Base-by-base conservation (phyloP, 1,140 invertebrate species). In the Atta cephalotes region DNA sequence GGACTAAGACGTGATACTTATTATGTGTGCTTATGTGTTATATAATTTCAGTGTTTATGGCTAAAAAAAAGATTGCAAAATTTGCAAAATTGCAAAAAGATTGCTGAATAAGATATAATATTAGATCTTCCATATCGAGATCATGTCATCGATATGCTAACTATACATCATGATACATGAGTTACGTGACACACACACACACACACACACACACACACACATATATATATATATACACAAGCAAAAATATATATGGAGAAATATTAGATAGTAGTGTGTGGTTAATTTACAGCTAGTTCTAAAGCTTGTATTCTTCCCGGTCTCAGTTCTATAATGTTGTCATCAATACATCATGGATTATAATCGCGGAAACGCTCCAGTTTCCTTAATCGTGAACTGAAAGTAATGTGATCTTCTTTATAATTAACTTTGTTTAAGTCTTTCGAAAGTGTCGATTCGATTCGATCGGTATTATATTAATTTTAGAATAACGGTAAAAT, bases 241-340 rank as follows among this genome's bases (percentile, higher is more conserved):
- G 80, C 74, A 74, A 66, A 86, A 80, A 82, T 77, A 60, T 72
- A 68, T 63, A 80, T 53, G 56, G 60, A 87, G 81, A 28, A 85
- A 84, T 65, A 87, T 65, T 62, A 49, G 82, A 79, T 72, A 85
- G 84, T 78, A 85, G 76, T 88, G 77, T 91, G 94, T 89, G 94
- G 94, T 94, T 94, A 93, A 94, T 95, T 95, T 95, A 94, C 94
- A 94, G 94, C 94, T 94, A 94, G 87, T 68, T 88, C 82, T 77
- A 39, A 58, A 81, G 80, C 88, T 84, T 70, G 80, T 84, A 87
- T 90, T 82, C 84, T 66, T 86, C 51, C 53, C 39, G 71, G 53
- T 78, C 31, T 28, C 49, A 70, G 35, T 28, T 77, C 78, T 77
- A 71, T 79, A 79, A 90, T 45, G 79, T 80, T 18, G 78, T 86